A percentile compares a stretch with the other conserved stretches of the same genome.
Conservation (phyloP, 2,888 invertebrate species). For the Slavum lentiscoides region DNA sequence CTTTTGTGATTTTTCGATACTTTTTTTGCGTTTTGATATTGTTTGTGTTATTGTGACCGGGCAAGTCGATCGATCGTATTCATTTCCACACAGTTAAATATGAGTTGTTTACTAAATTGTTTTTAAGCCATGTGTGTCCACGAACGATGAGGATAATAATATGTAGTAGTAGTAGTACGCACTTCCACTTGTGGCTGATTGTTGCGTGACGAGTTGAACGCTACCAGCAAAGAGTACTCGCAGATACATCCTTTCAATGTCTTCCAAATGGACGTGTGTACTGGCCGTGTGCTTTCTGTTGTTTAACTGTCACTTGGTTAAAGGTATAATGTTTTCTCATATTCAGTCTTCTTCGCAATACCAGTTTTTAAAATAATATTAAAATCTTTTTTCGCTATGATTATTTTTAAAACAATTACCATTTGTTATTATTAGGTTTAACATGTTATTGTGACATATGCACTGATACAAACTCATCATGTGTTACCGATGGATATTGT, state of each 20-base stretch:
- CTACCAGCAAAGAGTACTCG: background rate
- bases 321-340: constrained; percentile 16
- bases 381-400: too few relatives aligned
- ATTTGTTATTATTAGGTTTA: constrained; percentile 64
- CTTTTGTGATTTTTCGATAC: background rate
- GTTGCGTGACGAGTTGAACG: background rate
- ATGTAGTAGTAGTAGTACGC: constrained; percentile 11
- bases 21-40: background rate
- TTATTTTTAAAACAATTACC: background rate
- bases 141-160: constrained; percentile 11
- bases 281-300: constrained; percentile 22
- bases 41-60: background rate
- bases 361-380: too few relatives aligned
- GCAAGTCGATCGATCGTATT: background rate
- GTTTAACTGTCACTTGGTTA: constrained; percentile 1
- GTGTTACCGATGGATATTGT: constrained; percentile 87
- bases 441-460: constrained; percentile 86
- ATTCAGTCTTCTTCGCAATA: background rate
- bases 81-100: background rate
- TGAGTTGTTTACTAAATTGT: constrained; percentile 1
- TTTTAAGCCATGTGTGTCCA: constrained; percentile 41
- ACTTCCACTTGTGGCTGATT: background rate
- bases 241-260: constrained; percentile 15
- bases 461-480: constrained; percentile 74
- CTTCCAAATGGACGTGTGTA: constrained; percentile 40